phyloP scores from a whole-genome alignment of 2,797 vertebrate genomes.

The Helarctos malayanus region DNA sequence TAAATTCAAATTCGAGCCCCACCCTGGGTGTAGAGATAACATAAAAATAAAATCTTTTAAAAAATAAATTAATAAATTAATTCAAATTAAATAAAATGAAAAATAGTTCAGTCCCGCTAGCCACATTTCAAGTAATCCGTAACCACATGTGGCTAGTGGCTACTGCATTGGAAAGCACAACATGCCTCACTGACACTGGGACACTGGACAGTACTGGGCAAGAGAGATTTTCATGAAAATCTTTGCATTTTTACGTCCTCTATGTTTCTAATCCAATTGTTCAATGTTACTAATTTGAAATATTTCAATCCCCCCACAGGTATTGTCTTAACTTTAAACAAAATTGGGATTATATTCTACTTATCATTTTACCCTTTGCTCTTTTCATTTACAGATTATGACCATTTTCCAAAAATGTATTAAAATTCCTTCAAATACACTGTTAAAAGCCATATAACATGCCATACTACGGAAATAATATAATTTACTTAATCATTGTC shows the following conservation, averaged over 20 bases:
- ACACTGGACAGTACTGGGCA: not conserved
- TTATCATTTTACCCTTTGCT: conserved; percentile 23
- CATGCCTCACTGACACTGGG: not conserved
- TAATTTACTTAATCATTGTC: not conserved
- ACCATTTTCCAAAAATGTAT: conserved; percentile 52
- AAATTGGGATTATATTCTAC: conserved; percentile 37
- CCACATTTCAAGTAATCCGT: not conserved
- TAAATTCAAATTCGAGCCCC: not conserved
- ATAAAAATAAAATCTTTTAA: not conserved
- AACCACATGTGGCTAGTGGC: not conserved
- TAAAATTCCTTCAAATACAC: conserved; percentile 49
- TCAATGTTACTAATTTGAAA: not conserved
- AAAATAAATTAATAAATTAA: not conserved
- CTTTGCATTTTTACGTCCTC: conserved; percentile 46
- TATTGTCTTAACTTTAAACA: conserved; percentile 44
- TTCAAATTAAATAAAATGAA: conserved; percentile 14
- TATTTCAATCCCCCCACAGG: not conserved
- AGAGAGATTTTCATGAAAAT: conserved; percentile 51
- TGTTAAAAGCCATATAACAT: conserved; percentile 19
- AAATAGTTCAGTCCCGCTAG: not conserved
- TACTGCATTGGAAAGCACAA: not conserved
- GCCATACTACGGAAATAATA: not conserved
- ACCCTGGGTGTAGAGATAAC: not conserved
- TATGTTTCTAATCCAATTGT: not conserved
- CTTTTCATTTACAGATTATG: conserved; percentile 34